phyloP scores from a whole-genome alignment of 2,113 vertebrate species.

The Xiphophorus couchianus region DNA sequence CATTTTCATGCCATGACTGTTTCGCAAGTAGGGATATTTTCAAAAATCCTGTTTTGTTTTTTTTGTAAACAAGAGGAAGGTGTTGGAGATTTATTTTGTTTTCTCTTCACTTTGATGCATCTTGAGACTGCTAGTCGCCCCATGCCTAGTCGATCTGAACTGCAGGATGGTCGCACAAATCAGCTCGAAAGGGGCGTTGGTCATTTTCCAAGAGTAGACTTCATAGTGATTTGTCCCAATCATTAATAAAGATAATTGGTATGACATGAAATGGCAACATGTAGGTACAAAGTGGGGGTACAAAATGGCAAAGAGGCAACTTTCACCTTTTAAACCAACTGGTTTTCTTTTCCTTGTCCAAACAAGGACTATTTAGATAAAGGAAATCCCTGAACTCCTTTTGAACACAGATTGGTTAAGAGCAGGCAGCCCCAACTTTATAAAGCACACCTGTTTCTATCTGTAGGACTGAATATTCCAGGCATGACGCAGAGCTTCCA shows the following conservation, averaged over 20 bases:
- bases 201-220: background rate
- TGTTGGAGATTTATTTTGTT: too few relatives aligned
- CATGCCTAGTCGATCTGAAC: too few relatives aligned
- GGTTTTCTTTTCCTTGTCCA: background rate
- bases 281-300: too few relatives aligned
- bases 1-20: too few relatives aligned
- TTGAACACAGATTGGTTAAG: constrained; percentile 11
- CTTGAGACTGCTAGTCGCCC: too few relatives aligned
- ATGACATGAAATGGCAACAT: background rate
- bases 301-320: too few relatives aligned
- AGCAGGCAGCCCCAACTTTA: background rate
- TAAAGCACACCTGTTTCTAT: constrained; percentile 24
- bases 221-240: background rate
- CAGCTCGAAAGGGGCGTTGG: background rate
- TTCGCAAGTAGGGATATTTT: too few relatives aligned
- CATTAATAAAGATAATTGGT: background rate
- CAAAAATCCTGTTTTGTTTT: too few relatives aligned
- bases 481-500: constrained; percentile 3
- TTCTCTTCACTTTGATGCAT: too few relatives aligned
- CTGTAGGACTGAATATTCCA: constrained; percentile 21
- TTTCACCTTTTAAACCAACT: background rate
- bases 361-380: background rate
- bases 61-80: too few relatives aligned
- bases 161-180: background rate
- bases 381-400: background rate